These are phyloP conservation scores for Dorcus hopei DNA, from an alignment of 2,888 invertebrate species.

Conservation along the genomic window DNA sequence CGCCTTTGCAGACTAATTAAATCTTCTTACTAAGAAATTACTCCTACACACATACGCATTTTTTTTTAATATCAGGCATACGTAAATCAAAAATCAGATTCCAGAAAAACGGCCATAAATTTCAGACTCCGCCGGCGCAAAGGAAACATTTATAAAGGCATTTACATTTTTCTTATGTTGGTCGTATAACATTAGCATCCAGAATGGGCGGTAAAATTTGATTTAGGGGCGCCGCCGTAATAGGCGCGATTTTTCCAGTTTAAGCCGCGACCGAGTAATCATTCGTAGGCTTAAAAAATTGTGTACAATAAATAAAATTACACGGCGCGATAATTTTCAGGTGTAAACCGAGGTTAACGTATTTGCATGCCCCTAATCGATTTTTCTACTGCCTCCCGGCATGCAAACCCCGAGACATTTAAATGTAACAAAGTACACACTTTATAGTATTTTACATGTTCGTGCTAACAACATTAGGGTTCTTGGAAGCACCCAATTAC, in stretches of 20 bases:
- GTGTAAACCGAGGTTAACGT: background rate
- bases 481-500: slow-evolving; percentile 2
- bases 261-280: background rate
- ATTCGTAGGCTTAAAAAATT: background rate
- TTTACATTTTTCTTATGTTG: slow-evolving; percentile 35
- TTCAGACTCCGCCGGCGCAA: slow-evolving; percentile 31
- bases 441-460: background rate
- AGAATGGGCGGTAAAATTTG: slow-evolving; percentile 26
- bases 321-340: background rate
- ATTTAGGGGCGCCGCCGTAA: slow-evolving; percentile 19
- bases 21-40: too few species aligned
- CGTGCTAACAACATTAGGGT: background rate
- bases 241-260: background rate
- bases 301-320: background rate
- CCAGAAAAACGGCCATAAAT: slow-evolving; percentile 32
- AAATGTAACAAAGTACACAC: slow-evolving; percentile 1
- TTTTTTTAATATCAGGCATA: slow-evolving; percentile 9
- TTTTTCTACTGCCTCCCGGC: background rate
- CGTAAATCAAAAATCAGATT: slow-evolving; percentile 8
- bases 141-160: slow-evolving; percentile 38
- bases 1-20: too few species aligned
- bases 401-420: background rate
- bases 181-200: slow-evolving; percentile 34
- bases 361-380: slow-evolving; percentile 1
- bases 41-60: background rate